These are phyloP conservation scores for Ophion slaviceki DNA, from an alignment of 2,888 invertebrate species.

Conservation along the genomic window DNA sequence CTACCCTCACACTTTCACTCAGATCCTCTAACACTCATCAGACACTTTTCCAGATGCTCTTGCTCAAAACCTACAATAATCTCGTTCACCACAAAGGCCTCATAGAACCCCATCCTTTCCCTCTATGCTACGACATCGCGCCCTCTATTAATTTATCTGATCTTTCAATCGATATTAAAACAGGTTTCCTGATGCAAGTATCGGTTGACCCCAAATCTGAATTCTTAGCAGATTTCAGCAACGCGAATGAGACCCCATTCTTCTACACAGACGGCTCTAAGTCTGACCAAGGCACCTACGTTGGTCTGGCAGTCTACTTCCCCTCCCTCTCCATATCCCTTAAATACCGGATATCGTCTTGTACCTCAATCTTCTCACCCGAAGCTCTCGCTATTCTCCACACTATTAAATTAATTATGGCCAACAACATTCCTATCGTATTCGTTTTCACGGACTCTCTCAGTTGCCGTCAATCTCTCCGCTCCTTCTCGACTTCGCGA, in stretches of 20 bases:
- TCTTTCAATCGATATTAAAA: background rate
- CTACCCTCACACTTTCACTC: too few relatives aligned
- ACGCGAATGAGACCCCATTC: background rate
- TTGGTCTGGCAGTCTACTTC: background rate
- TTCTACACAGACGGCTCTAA: slow-evolving; percentile 65
- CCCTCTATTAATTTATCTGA: background rate
- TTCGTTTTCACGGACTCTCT: too few relatives aligned
- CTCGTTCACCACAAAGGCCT: background rate
- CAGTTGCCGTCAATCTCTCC: too few relatives aligned
- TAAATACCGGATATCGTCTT: too few relatives aligned
- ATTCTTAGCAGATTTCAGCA: background rate
- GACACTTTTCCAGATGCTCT: background rate
- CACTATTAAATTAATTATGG: too few relatives aligned
- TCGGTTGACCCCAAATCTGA: background rate
- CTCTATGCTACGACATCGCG: background rate
- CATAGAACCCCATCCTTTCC: slow-evolving; percentile 6
- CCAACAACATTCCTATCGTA: too few relatives aligned
- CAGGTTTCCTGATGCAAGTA: background rate
- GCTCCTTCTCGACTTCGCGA: background rate
- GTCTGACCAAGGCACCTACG: background rate
- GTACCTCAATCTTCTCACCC: too few relatives aligned
- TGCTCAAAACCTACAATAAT: background rate
- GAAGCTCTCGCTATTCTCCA: too few relatives aligned
- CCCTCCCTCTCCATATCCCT: too few relatives aligned
- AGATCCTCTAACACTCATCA: too few relatives aligned